Percentiles rank a stretch among this genome's conserved stretches.
These are phyloP conservation scores for Thunnus thynnus DNA, from an alignment of 2,113 vertebrate species.

Conservation along the genomic window DNA sequence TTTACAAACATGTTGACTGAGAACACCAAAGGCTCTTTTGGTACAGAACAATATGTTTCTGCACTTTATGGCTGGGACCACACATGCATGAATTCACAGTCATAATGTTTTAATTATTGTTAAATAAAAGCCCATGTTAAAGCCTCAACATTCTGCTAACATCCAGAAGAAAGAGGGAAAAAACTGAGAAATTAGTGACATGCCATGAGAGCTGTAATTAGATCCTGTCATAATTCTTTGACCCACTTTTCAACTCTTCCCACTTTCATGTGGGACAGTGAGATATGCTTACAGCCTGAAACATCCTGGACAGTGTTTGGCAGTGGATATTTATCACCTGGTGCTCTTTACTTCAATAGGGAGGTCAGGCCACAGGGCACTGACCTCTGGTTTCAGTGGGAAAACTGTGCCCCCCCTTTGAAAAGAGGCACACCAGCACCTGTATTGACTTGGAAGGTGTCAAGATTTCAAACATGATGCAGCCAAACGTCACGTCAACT, in stretches of 20 bases:
- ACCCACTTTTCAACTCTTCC: slow-evolving; percentile 42
- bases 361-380: slow-evolving; percentile 52
- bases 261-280: slow-evolving; percentile 63
- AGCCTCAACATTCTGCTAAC: slow-evolving; percentile 1
- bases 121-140: background rate
- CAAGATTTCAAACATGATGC: slow-evolving; percentile 22
- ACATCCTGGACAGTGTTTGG: slow-evolving; percentile 53
- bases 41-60: slow-evolving; percentile 30
- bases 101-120: background rate
- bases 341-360: slow-evolving; percentile 44
- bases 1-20: slow-evolving; percentile 12
- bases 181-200: slow-evolving; percentile 23
- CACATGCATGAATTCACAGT: slow-evolving; percentile 29
- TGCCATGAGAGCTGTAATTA: slow-evolving; percentile 45
- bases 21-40: background rate
- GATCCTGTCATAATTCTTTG: slow-evolving; percentile 60
- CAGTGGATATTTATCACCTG: slow-evolving; percentile 57
- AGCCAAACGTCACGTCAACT: background rate
- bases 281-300: slow-evolving; percentile 51
- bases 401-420: slow-evolving; percentile 31
- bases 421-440: slow-evolving; percentile 45
- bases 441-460: slow-evolving; percentile 8
- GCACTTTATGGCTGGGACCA: slow-evolving; percentile 6
- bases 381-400: slow-evolving; percentile 48
- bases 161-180: slow-evolving; percentile 1